phyloP scores from a whole-genome alignment of 2,113 vertebrate species.

The Pseudorasbora parva region DNA sequence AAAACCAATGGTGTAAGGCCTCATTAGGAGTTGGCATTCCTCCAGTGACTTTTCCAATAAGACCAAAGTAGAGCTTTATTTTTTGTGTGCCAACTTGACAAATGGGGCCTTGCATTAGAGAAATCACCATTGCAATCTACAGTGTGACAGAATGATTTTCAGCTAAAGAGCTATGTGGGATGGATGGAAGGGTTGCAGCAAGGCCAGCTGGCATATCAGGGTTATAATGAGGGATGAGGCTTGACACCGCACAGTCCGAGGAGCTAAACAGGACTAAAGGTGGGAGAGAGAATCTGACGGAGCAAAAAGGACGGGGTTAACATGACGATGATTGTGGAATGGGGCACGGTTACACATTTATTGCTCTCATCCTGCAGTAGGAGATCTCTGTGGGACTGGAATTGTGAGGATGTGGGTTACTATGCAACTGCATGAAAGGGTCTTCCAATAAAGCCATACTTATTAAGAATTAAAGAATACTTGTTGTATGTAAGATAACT shows the following conservation, averaged over 20 bases:
- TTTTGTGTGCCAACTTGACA: background rate
- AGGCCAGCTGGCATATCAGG: background rate
- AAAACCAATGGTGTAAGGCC: background rate
- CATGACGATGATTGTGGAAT: background rate
- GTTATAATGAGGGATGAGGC: conserved; percentile 2
- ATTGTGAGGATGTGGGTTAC: background rate
- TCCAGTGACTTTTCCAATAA: background rate
- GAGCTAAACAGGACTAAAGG: background rate
- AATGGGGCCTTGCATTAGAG: background rate
- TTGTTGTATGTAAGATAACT: background rate
- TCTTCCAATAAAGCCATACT: background rate
- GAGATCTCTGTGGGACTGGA: background rate
- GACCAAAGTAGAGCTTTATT: background rate
- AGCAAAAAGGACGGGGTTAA: background rate
- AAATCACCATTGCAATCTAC: background rate
- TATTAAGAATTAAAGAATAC: too few relatives aligned
- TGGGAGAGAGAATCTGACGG: conserved; percentile 1
- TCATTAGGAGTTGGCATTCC: background rate
- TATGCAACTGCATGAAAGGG: background rate
- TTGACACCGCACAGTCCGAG: background rate
- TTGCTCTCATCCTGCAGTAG: background rate
- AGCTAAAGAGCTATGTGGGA: conserved; percentile 5
- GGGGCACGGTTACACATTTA: background rate
- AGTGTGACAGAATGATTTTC: background rate
- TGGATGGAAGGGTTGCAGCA: background rate